Base-by-base conservation (phyloP, 2,888 invertebrate species). In the Drosophila parthenogenetica region DNA sequence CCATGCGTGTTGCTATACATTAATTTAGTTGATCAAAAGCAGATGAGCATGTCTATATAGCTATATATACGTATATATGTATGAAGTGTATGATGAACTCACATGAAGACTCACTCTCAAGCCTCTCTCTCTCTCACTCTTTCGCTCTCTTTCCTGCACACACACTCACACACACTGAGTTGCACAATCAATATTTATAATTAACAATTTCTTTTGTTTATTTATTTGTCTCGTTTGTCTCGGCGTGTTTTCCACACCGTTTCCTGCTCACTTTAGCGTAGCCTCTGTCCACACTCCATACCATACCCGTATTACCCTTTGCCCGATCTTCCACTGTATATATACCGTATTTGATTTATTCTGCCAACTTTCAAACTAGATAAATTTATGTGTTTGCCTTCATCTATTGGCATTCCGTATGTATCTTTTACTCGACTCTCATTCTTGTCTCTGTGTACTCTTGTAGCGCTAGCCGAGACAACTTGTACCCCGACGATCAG, bases 401-500 rank as follows among this genome's bases (percentile, higher is more conserved):
- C 65, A 22, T 14, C 50, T 64, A 64, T 67, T 53, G 71, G 65
- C 70, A 77, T 77, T 69, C 57, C 16, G 17, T 57, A 62, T 40
- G 43, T 49, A 65, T 54, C 69, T 40, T 65, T 64, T 66, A 70
- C 53, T 60, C 79, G 77, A 40, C 83, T 74, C 81, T 82, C 72
- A 87, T 87, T 66, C 65, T 55, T 77, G 69, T 81, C 65, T 75
- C 76, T 79, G 65, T 87, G 79, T 65, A 35, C 73, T 87, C 69
- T 76, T 79, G 67, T 89, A 91, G 90, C 82, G 90, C 91, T 88
- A 92, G 91, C 89, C 88, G 91, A 87, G 91, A 91, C 89, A 91
- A 91, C 88, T 90, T 90, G 85, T 90, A 82, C 89, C 90, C 85
- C 69, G 87, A 82, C 77, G 87, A 89, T 68, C 87, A 87, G 73